phyloP scores from a whole-genome alignment of 1,140 invertebrate genomes.

The Heliconius nattereri region DNA sequence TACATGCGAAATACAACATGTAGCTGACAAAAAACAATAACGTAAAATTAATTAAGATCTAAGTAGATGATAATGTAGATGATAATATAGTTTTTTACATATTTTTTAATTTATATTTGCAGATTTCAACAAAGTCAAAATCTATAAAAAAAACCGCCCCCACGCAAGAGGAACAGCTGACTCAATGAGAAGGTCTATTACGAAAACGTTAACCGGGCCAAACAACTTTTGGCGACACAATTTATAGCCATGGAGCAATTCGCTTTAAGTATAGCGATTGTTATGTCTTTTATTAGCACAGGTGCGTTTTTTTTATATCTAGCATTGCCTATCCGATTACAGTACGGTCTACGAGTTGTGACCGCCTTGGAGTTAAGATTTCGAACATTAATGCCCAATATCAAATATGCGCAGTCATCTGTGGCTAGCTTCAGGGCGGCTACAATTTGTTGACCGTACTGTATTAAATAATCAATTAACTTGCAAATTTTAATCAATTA shows the following conservation, averaged over 20 bases:
- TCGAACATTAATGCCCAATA: no score
- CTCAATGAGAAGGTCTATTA: constrained; percentile 37
- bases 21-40: no score
- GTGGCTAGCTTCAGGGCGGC: no score
- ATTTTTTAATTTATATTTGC: neutral
- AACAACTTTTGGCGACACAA: constrained; percentile 39
- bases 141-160: neutral
- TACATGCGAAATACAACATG: no score
- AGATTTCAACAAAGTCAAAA: constrained; percentile 16
- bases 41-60: no score
- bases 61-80: neutral
- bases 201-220: constrained; percentile 47
- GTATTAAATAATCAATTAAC: neutral
- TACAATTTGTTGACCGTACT: no score
- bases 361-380: no score
- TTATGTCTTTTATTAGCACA: constrained; percentile 56
- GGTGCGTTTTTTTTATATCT: constrained; percentile 43
- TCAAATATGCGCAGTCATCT: no score
- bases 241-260: constrained; percentile 54
- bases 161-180: constrained; percentile 23
- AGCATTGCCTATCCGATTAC: neutral
- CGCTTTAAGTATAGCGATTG: constrained; percentile 50
- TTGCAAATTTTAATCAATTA: no score
- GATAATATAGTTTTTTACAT: neutral
- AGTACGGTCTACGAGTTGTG: no score